These are phyloP conservation scores for Actenoides hombroni DNA, from an alignment of 2,113 vertebrate genomes.

Conservation along the genomic window DNA sequence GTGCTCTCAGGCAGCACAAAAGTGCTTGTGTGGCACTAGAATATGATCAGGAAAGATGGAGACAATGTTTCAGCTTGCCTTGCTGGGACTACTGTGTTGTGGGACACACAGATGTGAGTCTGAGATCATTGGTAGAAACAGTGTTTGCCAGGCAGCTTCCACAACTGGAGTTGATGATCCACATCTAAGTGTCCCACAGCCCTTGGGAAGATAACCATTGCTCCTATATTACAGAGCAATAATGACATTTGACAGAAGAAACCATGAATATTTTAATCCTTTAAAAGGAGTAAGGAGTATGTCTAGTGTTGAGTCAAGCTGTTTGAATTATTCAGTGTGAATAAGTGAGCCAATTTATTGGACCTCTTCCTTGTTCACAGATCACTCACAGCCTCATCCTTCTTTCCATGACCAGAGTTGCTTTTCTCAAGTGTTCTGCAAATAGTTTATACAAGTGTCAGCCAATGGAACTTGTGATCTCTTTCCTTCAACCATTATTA, in stretches of 20 bases:
- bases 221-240: not conserved
- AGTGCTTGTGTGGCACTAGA: not conserved
- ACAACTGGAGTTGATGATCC: not conserved
- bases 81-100: not conserved
- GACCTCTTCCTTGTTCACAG: conserved; percentile 53
- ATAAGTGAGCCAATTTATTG: conserved; percentile 67
- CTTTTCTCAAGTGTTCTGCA: conserved; percentile 34
- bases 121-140: not conserved
- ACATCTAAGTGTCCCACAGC: not conserved
- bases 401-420: conserved; percentile 32
- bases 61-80: not conserved
- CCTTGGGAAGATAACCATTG: conserved; percentile 9
- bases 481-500: not conserved
- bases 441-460: conserved; percentile 40
- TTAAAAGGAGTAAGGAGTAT: conserved; percentile 38
- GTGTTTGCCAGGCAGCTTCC: not conserved
- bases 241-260: conserved; percentile 56
- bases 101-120: not conserved
- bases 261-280: conserved; percentile 61
- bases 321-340: conserved; percentile 68
- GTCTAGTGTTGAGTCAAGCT: conserved; percentile 39
- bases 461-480: conserved; percentile 26
- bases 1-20: not conserved
- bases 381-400: conserved; percentile 54
- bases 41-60: not conserved